Base-by-base conservation (phyloP, 1,140 invertebrate species). In the Archivesica marissinica region DNA sequence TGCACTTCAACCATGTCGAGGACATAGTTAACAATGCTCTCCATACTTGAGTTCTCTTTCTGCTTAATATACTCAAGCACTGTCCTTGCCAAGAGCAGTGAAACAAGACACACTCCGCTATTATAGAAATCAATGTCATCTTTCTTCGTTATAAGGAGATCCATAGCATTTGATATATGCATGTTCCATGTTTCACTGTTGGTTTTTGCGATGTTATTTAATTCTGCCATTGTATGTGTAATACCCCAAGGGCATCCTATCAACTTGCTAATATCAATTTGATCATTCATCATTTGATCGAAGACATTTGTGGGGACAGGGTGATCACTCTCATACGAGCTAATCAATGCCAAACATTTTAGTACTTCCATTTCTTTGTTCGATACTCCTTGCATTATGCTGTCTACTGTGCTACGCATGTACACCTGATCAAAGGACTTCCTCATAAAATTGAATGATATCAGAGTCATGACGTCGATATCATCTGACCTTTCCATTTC, bases 401-500 rank as follows among this genome's bases (percentile, higher is more conserved):
- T 35, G 25, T 61, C 38, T 25, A 61, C 41, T 6, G 54, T 44
- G n/a, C 52, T 50, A 15, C 52, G 17, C 15, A 80, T 80, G 64
- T 68, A 80, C 47, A 11, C 23, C 54, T 15, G 6, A 54, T 80
- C 78, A 70, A 80, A 80, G n/a, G 78, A 80, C 30, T 80, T 47
- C 39, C 78, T 50, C 78, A 80, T 68, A 11, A 68, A 35, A 35
- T 80, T 80, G 35, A 80, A 80, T 20, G 78, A 61, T 30, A 80
- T 50, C 25, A 80, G 17, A 9, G 78, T 80, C 35, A 68, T 54
- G 9, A 80, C 78, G 25, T 80, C 64, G 11, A 80, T 38, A 20
- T n/a, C 28, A 13, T 66, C 44, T 44, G 28, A 39, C 9, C 38
- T 68, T 38, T 80, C 61, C 44, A 80, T 35, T 35, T 80, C 61